Percentiles rank a stretch among this genome's conserved stretches.
Conservation (phyloP, 2,888 invertebrate species). For the Agrochola lychnidis region DNA sequence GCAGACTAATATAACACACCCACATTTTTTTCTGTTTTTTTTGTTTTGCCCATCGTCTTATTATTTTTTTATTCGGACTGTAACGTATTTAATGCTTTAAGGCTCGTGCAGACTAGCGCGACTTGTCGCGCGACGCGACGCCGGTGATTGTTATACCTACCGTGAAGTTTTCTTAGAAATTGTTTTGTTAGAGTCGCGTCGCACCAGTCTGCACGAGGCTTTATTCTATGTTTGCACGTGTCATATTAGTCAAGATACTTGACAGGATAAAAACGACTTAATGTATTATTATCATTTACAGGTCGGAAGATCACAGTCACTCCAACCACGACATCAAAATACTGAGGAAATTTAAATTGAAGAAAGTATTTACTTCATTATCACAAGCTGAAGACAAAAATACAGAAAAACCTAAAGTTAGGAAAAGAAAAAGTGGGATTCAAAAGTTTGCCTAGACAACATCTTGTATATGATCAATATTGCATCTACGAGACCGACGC, state of each 20-base stretch:
- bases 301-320: conserved; percentile 74
- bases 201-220: too few relatives aligned
- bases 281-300: conserved; percentile 65
- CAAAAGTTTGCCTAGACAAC: neutral
- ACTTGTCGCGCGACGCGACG: too few relatives aligned
- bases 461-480: neutral
- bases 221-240: neutral
- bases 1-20: neutral
- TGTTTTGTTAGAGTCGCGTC: too few relatives aligned
- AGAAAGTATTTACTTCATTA: conserved; percentile 64
- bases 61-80: neutral
- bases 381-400: conserved; percentile 46
- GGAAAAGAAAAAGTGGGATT: conserved; percentile 17
- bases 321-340: conserved; percentile 75
- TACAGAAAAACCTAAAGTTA: conserved; percentile 15
- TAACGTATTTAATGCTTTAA: neutral
- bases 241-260: neutral
- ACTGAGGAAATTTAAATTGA: conserved; percentile 67
- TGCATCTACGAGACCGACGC: neutral
- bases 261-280: neutral
- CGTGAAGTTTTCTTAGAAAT: too few relatives aligned
- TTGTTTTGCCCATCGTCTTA: neutral
- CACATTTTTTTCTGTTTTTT: neutral
- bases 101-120: too few relatives aligned
- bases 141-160: too few relatives aligned